phyloP scores from a whole-genome alignment of 1,140 invertebrate genomes.

The Steinernema feltiae region DNA sequence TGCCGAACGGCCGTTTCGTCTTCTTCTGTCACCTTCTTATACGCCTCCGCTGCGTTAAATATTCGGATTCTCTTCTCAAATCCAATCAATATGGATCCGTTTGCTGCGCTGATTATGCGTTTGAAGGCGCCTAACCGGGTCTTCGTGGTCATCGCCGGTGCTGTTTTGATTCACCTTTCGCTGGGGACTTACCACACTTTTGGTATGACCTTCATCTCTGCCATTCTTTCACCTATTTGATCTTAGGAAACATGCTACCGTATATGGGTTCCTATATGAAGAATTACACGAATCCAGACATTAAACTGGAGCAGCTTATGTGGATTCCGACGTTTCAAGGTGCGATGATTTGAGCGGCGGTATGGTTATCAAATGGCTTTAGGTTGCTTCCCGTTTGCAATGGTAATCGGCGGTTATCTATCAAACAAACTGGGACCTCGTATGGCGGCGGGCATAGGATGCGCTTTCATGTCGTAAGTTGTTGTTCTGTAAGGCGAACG shows the following conservation, averaged over 20 bases:
- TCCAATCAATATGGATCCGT: constrained; percentile 1
- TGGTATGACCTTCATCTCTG: constrained; percentile 27
- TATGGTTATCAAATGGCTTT: no score
- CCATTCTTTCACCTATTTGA: neutral
- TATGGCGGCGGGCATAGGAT: constrained; percentile 46
- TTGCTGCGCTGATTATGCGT: neutral
- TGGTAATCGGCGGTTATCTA: constrained; percentile 53
- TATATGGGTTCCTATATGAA: constrained; percentile 58
- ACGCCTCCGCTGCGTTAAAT: neutral
- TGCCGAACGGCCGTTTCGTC: neutral
- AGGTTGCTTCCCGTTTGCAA: constrained; percentile 57
- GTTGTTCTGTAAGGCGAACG: neutral
- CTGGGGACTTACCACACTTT: constrained; percentile 57
- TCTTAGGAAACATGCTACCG: constrained; percentile 54
- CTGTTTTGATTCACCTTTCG: constrained; percentile 54
- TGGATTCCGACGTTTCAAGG: constrained; percentile 53
- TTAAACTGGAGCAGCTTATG: constrained; percentile 49
- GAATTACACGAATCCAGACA: constrained; percentile 48
- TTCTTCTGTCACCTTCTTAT: constrained; percentile 6
- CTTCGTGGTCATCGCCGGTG: constrained; percentile 48
- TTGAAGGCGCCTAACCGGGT: constrained; percentile 8
- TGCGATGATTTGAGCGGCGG: constrained; percentile 1
- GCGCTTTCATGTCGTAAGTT: constrained; percentile 50
- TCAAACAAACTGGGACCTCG: constrained; percentile 46
- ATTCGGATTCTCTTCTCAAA: neutral